Base-by-base conservation (phyloP, 2,888 invertebrate species). In the Operophtera brumata region DNA sequence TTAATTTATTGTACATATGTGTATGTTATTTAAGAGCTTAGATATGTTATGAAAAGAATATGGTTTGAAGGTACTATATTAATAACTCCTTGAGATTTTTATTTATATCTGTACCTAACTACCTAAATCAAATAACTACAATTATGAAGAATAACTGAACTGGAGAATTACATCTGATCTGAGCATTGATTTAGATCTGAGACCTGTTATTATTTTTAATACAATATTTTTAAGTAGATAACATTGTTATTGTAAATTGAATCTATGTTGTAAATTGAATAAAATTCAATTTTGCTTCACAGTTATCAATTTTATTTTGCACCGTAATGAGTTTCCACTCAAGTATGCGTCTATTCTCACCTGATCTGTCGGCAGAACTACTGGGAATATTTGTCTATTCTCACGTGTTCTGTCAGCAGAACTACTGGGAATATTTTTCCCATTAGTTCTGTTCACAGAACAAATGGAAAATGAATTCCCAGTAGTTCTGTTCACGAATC, bases 1-100 rank as follows among this genome's bases (percentile, higher is more conserved):
- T 51, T 60, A 54, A 59, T 61, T 66, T 62, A 61, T 59, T 66
- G 65, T 71, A 67, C 40, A 55, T 48, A 14, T 47, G 50, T 44
- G 46, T 52, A 47, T 45, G 39, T 54, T 41, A 44, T 54, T 43
- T 59, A 61, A 55, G 58, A 47, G 43, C 47, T 47, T 60, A 56
- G 58, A 56, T 54, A 50, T 55, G 51, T 53, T 34, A 10, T 9
- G 3, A 30, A 20, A 5, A 30, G 30, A 30, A 7, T 30, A 30
- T 28, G 28, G 8, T 28, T 5, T 28, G 20, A 20, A 20, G 20
- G 9, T 28, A 28, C 28, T 28, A 5, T 5, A 5, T 7, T 30
- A 6, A 7, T 30, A 9, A 30, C 30, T 30, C 7, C 8, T 9
- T 9, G 5, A 30, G 9, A 30, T 7, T 9, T 2, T 30, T 30